Evolutionary conservation across 2,888 invertebrate genomes (phyloP).

Genomic region (Tenthredo scrophulariae): DNA sequence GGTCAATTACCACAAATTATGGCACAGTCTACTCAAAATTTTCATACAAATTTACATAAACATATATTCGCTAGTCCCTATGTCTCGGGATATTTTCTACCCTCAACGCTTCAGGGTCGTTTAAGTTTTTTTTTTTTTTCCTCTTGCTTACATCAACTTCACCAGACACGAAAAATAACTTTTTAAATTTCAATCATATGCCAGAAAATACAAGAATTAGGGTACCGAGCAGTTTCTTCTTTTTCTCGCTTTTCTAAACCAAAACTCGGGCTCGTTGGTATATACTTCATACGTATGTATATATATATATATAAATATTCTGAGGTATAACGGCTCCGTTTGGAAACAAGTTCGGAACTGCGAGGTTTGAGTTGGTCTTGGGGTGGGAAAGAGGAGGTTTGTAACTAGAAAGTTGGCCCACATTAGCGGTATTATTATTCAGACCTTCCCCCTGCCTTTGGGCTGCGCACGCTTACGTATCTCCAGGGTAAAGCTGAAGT

Average conservation of each 20-base stretch:
- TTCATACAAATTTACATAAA: constrained; percentile 16
- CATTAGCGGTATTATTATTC: constrained; percentile 41
- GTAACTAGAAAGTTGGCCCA: constrained; percentile 40
- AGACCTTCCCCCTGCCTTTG: constrained; percentile 14
- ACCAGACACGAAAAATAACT: not conserved
- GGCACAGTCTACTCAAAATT: not conserved
- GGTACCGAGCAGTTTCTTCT: not conserved
- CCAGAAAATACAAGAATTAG: constrained; percentile 2
- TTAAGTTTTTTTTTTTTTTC: not conserved
- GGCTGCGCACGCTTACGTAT: not conserved
- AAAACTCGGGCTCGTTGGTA: not conserved
- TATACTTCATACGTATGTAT: not conserved
- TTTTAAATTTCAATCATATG: constrained; percentile 21
- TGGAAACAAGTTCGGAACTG: constrained; percentile 37
- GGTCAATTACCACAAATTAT: constrained; percentile 24
- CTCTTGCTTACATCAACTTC: not conserved
- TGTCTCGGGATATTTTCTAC: not conserved
- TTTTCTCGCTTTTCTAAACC: not conserved
- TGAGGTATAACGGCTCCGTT: constrained; percentile 27
- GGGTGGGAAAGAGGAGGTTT: constrained; percentile 12
- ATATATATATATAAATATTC: not conserved
- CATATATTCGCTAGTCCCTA: not conserved
- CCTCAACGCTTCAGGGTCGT: not conserved
- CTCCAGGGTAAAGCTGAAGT: not conserved
- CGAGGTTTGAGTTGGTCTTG: constrained; percentile 26